Evolutionary conservation across 2,113 vertebrate genomes (phyloP).

Genomic region (Gavia stellata): DNA sequence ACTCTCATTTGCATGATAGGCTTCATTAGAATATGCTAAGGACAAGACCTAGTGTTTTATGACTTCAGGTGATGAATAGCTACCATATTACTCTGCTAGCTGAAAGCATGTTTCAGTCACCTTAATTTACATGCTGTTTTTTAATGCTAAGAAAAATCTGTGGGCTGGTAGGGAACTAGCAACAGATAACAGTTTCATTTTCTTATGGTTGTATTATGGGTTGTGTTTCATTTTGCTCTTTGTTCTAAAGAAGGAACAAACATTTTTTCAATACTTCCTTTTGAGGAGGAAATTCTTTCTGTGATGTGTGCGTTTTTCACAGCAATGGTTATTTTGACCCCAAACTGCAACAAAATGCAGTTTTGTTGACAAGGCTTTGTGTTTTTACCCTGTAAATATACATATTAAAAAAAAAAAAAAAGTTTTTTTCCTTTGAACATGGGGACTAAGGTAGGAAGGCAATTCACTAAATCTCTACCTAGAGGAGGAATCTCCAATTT

Average conservation of each 20-base stretch:
- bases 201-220: slow-evolving; percentile 42
- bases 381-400: background rate
- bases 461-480: background rate
- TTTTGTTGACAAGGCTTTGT: background rate
- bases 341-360: background rate
- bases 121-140: slow-evolving; percentile 91
- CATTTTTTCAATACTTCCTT: background rate
- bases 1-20: slow-evolving; percentile 98
- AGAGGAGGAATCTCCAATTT: no score
- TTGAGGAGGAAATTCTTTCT: background rate
- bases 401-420: background rate
- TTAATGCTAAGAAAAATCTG: slow-evolving; percentile 80
- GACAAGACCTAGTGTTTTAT: slow-evolving; percentile 90
- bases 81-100: slow-evolving; percentile 82
- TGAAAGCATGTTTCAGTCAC: slow-evolving; percentile 90
- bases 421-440: slow-evolving; percentile 10
- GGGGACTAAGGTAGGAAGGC: background rate
- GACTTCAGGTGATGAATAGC: slow-evolving; percentile 98
- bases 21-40: slow-evolving; percentile 99
- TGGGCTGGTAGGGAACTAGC: slow-evolving; percentile 71
- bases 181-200: slow-evolving; percentile 72
- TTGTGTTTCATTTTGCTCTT: slow-evolving; percentile 37
- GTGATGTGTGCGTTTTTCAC: background rate
- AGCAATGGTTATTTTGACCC: background rate
- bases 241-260: slow-evolving; percentile 1